Evolutionary conservation across 2,797 vertebrate genomes (phyloP), one percentile per base, ranked within the genome.

Genomic region (Hozukius guyotensis): DNA sequence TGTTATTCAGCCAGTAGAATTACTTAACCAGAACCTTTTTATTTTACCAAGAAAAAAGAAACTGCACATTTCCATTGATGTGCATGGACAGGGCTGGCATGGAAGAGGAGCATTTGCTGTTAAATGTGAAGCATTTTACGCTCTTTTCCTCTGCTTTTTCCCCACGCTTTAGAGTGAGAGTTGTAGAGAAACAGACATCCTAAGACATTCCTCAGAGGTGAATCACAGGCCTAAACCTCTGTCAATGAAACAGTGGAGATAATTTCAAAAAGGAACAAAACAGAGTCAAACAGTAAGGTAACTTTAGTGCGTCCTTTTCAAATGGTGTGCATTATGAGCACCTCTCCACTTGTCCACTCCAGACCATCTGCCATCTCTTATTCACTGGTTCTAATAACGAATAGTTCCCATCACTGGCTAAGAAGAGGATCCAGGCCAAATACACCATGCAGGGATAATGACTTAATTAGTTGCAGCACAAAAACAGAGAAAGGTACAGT

Each of bases 141-240:
- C 4, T 32, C 32, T 57, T 64, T 29, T 34, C 8, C n/a, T 27
- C 16, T 32, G 36, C 27, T 31, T 61, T 34, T 29, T 1, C 5
- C 20, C 13, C 18, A 66, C 4, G 7, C n/a, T 29, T 16, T 4
- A 11, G 7, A 38, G 18, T 20, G 6, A 49, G 46, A 49, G 46
- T 67, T 31, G 36, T 18, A 46, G 14, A 22, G 4, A 72, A 11
- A 55, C 38, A 63, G 65, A 75, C 6, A 22, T 42, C 25, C 42
- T n/a, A 10, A 38, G 11, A 77, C 13, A 80, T 89, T 80, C 46
- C 31, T 80, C 24, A 8, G 49, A 74, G 32, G 36, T 55, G 12
- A 65, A 59, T 70, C 25, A 53, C 9, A 25, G 20, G 8, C 22
- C 11, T 36, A 53, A 67, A 38, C 13, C 34, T 53, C 13, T 46